phyloP scores from a whole-genome alignment of 1,140 invertebrate genomes.

The Stenopsyche tienmushanensis region DNA sequence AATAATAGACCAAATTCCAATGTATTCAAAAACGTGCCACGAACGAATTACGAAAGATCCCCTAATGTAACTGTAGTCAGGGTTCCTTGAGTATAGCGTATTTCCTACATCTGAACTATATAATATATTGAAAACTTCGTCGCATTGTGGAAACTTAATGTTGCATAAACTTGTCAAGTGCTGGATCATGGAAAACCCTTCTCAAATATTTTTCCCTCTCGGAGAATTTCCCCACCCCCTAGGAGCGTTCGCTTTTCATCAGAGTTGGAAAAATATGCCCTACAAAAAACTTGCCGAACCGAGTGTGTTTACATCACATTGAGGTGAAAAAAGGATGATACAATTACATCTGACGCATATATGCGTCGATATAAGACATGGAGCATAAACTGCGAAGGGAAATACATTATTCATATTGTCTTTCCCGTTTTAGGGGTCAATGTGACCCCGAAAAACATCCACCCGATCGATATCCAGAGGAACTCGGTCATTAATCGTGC shows the following conservation, averaged over 20 bases:
- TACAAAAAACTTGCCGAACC: not conserved
- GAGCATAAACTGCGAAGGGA: too few species aligned
- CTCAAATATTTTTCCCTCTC: constrained; percentile 35
- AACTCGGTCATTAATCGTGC: too few species aligned
- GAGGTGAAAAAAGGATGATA: not conserved
- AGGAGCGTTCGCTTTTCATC: constrained; percentile 22
- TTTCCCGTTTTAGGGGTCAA: too few species aligned
- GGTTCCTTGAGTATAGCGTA: not conserved
- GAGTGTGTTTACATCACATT: not conserved
- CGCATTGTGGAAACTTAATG: constrained; percentile 40
- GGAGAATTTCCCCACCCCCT: not conserved
- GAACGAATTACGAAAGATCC: not conserved
- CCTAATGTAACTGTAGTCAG: not conserved
- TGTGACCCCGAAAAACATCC: too few species aligned
- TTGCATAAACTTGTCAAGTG: constrained; percentile 41
- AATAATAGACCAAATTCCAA: too few species aligned
- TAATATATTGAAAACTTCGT: constrained; percentile 23
- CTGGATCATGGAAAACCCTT: constrained; percentile 41
- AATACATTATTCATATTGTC: too few species aligned
- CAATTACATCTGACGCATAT: too few species aligned
- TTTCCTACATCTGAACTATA: not conserved
- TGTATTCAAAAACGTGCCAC: too few species aligned
- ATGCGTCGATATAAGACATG: too few species aligned
- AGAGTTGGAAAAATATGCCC: not conserved
- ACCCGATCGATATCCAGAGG: too few species aligned